These are phyloP conservation scores for Morbakka virulenta DNA, from an alignment of 30 jellyfish, hydroid and myxozoan genomes.

Conservation along the genomic window DNA sequence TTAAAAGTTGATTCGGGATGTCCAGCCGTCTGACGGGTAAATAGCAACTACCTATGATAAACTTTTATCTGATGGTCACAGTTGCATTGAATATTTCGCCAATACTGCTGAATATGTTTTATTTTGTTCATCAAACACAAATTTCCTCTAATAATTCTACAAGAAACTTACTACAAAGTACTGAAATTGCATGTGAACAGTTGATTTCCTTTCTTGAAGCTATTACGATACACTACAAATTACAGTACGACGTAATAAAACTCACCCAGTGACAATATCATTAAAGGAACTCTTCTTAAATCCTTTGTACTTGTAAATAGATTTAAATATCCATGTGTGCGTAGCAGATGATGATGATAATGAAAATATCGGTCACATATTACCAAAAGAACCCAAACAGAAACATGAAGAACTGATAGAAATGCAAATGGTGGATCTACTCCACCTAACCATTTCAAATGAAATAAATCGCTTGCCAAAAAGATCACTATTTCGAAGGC, in stretches of 20 bases:
- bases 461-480: slow-evolving; percentile 69
- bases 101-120: no score
- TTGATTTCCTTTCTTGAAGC: no score
- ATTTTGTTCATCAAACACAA: no score
- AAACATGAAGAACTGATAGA: slow-evolving; percentile 79
- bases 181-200: no score
- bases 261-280: slow-evolving; percentile 86
- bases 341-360: slow-evolving; percentile 75
- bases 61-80: no score
- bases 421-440: slow-evolving; percentile 94
- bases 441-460: slow-evolving; percentile 77
- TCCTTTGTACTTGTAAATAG: slow-evolving; percentile 79
- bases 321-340: slow-evolving; percentile 83
- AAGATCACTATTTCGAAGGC: slow-evolving; percentile 70
- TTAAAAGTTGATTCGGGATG: no score
- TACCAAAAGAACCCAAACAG: slow-evolving; percentile 70
- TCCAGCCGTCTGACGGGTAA: no score
- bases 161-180: no score
- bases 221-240: no score
- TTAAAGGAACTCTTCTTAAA: slow-evolving; percentile 73
- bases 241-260: not conserved
- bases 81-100: no score
- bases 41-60: no score
- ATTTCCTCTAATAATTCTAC: no score
- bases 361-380: slow-evolving; percentile 82